phyloP scores from a whole-genome alignment of 2,888 invertebrate genomes.

The Taenaris catops region DNA sequence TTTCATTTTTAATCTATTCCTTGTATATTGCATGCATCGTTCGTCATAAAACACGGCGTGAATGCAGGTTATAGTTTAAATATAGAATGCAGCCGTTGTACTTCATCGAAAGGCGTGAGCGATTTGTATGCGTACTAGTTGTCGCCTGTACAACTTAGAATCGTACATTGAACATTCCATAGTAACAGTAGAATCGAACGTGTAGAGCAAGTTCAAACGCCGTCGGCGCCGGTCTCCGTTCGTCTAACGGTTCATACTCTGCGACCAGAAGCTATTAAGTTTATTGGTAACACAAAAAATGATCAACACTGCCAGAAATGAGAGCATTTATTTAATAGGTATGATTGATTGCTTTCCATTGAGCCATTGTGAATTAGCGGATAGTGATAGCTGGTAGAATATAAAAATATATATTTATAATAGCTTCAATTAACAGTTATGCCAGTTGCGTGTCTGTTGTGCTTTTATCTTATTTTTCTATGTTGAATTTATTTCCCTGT shows the following conservation, averaged over 20 bases:
- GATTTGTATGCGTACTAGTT: constrained; percentile 24
- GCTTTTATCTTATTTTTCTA: too few relatives aligned
- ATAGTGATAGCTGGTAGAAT: too few relatives aligned
- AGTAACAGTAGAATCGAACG: constrained; percentile 31
- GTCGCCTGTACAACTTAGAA: constrained; percentile 16
- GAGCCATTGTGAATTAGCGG: background rate
- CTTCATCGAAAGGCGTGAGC: constrained; percentile 17
- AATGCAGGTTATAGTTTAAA: constrained; percentile 3
- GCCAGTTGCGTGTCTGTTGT: too few relatives aligned
- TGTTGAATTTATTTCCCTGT: too few relatives aligned
- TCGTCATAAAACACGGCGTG: background rate
- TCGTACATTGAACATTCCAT: constrained; percentile 17
- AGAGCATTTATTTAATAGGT: constrained; percentile 5
- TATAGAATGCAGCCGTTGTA: constrained; percentile 11
- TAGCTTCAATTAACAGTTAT: too few relatives aligned
- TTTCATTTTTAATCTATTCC: too few relatives aligned
- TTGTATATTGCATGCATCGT: too few relatives aligned
- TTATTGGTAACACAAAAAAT: constrained; percentile 25
- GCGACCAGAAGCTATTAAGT: constrained; percentile 20
- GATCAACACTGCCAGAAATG: constrained; percentile 13
- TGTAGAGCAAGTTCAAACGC: constrained; percentile 29
- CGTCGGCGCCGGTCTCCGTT: constrained; percentile 33
- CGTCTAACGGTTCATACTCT: constrained; percentile 50
- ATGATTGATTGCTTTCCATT: background rate
- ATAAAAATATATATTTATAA: too few relatives aligned